Evolutionary conservation across 2,113 vertebrate species (phyloP), one percentile per base, ranked within the genome.

Genomic region (Rissa tridactyla): DNA sequence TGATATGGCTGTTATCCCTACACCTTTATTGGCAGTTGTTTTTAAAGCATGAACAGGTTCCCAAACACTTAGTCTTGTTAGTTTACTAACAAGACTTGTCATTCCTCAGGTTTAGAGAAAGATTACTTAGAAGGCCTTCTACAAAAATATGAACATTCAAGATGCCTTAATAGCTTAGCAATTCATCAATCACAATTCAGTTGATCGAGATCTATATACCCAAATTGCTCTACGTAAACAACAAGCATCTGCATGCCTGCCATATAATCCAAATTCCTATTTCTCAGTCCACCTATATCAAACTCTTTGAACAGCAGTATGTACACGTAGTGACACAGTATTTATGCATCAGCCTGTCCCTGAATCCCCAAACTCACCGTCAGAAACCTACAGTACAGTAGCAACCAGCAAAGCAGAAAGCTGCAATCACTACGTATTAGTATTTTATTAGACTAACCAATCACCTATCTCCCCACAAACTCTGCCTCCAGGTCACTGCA

Each of bases 381-480:
- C 44, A 73, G 6, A 82, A 46, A 58, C 11, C 13, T 26, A 26
- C 34, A 84, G 3, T 0, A 3, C 19, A 54, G 32, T 1, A 71
- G 52, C 30, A 60, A 42, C n/a, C 42, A 64, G 38, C 23, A 36
- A 52, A 38, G 54, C 26, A 60, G 10, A 51, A 44, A 38, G 61
- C 27, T 21, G 22, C 20, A 47, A 11, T 23, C 19, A 10, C 30
- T 27, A 7, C 19, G 34, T 25, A 8, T 2, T 30, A 15, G 1
- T 1, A 26, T 47, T 75, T 83, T 32, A 34, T 49, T 15, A 20
- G 9, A 16, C 20, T 27, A 25, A 36, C 2, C 19, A 16, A 3
- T 1, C 10, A 3, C 0, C 25, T 5, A 0, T 2, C 18, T 13
- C 10, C 15, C 40, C 26, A 12, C 38, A 51, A 2, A 16, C 26